A percentile compares a stretch with the other conserved stretches of the same genome.
phyloP scores from a whole-genome alignment of 1,140 invertebrate species.

The Bombus huntii region DNA sequence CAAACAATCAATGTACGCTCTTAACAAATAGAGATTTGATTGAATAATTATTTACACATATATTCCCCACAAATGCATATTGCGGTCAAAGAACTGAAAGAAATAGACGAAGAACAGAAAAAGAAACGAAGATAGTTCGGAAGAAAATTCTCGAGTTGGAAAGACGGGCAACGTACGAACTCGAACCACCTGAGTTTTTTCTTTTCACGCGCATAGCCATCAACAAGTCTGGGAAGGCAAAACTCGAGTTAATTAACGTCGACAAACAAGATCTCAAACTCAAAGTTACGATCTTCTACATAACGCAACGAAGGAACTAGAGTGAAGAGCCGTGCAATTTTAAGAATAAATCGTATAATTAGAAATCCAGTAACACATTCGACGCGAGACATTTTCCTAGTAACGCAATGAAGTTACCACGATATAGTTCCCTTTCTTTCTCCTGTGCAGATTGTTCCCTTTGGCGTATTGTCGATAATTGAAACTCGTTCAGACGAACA shows the following conservation, averaged over 20 bases:
- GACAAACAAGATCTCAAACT: background rate
- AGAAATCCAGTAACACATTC: background rate
- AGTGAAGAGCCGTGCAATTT: constrained; percentile 5
- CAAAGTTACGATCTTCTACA: background rate
- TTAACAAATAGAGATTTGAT: too few relatives aligned
- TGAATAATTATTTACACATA: too few relatives aligned
- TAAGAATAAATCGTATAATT: constrained; percentile 2
- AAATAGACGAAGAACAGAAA: background rate
- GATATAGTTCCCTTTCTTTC: background rate
- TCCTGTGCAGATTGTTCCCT: background rate
- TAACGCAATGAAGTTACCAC: background rate
- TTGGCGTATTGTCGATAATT: background rate
- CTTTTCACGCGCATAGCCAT: background rate
- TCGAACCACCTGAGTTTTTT: background rate
- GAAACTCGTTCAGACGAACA: background rate
- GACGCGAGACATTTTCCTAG: background rate
- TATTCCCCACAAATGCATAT: too few relatives aligned
- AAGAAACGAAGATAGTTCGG: too few relatives aligned
- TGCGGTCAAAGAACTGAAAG: constrained; percentile 6
- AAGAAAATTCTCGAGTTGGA: background rate
- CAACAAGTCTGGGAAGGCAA: background rate
- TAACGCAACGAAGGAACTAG: background rate
- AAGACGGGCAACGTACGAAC: too few relatives aligned
- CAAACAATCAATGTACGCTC: too few relatives aligned
- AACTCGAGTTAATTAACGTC: constrained; percentile 38